Evolutionary conservation across 2,888 invertebrate species (phyloP).

Genomic region (Carterocephalus palaemon): DNA sequence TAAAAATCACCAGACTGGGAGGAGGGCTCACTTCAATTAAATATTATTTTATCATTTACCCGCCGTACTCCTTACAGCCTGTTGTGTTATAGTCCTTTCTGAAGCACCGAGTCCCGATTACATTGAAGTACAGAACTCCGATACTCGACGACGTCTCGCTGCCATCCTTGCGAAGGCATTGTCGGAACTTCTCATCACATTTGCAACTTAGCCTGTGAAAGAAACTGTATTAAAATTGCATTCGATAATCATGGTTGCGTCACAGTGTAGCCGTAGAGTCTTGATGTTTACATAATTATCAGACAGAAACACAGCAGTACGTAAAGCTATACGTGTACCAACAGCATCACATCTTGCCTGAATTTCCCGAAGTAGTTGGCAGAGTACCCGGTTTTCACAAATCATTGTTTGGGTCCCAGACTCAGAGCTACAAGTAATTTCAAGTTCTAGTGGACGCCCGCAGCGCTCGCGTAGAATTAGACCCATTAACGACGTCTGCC

Average conservation of each 20-base stretch:
- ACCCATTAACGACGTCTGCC: too few species aligned
- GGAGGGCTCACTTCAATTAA: too few species aligned
- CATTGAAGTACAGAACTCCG: constrained; percentile 78
- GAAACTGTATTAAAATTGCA: not conserved
- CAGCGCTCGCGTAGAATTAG: too few species aligned
- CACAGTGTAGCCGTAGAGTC: too few species aligned
- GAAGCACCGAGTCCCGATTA: constrained; percentile 79
- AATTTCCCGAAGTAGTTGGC: too few species aligned
- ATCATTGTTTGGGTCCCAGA: too few species aligned
- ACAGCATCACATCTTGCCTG: too few species aligned
- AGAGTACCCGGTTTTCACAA: too few species aligned
- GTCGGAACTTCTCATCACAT: constrained; percentile 75
- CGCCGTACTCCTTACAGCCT: constrained; percentile 70
- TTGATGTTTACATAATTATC: too few species aligned
- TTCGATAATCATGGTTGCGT: not conserved
- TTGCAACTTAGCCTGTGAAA: constrained; percentile 69
- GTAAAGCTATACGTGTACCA: constrained; percentile 3
- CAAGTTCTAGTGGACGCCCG: too few species aligned
- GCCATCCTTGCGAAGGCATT: constrained; percentile 61
- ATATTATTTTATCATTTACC: constrained; percentile 60
- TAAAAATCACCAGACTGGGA: too few species aligned
- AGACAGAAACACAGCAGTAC: constrained; percentile 4
- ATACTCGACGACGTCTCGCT: constrained; percentile 56
- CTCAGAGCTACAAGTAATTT: too few species aligned
- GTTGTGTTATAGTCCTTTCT: constrained; percentile 76